Evolutionary conservation across 1,140 invertebrate genomes (phyloP), one percentile per base, ranked within the genome.

Genomic region (Euura lappo): DNA sequence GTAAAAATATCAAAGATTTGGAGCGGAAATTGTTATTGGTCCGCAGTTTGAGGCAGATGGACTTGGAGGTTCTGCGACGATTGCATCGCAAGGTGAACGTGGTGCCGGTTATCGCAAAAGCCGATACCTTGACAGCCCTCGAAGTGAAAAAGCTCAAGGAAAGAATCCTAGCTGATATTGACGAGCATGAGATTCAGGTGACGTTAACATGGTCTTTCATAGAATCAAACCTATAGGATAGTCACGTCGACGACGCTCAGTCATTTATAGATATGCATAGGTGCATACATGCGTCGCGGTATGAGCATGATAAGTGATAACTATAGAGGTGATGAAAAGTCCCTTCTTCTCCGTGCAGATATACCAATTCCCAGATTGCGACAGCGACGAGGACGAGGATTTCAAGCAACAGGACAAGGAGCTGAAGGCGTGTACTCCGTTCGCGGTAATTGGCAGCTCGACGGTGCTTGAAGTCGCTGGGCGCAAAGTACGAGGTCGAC

Each of bases 331-430:
- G 28, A 28, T 28, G 28, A 28, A 28, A 28, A 28, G 28, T 28
- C 1, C 28, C 28, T 28, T 28, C 28, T 28, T 28, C 28, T 28
- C 1, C 28, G 28, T 28, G 28, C 28, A 93, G 90, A 94, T 98
- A 80, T 99, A 99, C 86, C 96, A 99, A 87, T 98, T 99, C 85
- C 98, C 98, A 10, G 97, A 97, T 82, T 97, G 96, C 81, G 96
- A 97, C 81, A 96, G 94, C 78, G 96, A 97, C 78, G 96, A 98
- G 85, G 96, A 98, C 81, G 96, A 97, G 79, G 95, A 97, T 70
- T 97, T 97, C 80, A 97, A 97, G 81, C 93, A 95, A 80, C 96
- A 97, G 85, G 96, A 97, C 80, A 90, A 93, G 71, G 95, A 97
- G 79, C 84, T 97, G 11, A 97, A 97, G 86, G 95, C 95, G 1